These are phyloP conservation scores for Austrolebias charrua DNA, from an alignment of 2,797 vertebrate species.

Conservation along the genomic window DNA sequence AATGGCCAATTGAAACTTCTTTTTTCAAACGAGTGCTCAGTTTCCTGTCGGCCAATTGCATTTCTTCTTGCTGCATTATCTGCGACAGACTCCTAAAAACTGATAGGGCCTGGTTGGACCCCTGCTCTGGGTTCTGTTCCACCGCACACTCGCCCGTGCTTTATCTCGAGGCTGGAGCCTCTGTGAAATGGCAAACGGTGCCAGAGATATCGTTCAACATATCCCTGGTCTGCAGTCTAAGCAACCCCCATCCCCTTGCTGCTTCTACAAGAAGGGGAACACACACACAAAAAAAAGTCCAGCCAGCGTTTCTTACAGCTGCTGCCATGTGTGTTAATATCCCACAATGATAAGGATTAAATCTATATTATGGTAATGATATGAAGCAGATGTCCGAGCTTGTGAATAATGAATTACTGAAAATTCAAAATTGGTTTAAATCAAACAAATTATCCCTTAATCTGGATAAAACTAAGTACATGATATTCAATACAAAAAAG, in stretches of 20 bases:
- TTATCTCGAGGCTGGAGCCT: constrained; percentile 79
- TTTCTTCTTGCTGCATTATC: constrained; percentile 74
- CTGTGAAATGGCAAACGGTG: constrained; percentile 69
- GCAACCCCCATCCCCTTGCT: constrained; percentile 42
- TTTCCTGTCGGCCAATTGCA: constrained; percentile 57
- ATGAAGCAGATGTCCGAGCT: no score
- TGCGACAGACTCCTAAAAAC: constrained; percentile 76
- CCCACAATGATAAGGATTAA: neutral
- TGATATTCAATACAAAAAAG: no score
- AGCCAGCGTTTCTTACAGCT: constrained; percentile 26
- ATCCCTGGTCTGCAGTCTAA: constrained; percentile 58
- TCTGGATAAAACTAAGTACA: no score
- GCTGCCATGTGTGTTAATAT: constrained; percentile 14
- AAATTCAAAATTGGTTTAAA: no score
- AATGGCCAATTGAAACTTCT: constrained; percentile 67
- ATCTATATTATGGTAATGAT: no score
- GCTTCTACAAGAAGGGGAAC: constrained; percentile 20
- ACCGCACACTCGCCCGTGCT: constrained; percentile 72
- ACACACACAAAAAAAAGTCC: neutral
- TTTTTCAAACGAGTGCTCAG: constrained; percentile 59
- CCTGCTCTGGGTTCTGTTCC: constrained; percentile 80
- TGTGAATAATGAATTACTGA: no score
- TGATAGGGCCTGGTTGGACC: constrained; percentile 71
- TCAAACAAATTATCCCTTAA: no score
- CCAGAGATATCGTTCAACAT: constrained; percentile 72